These are phyloP conservation scores for Brachypalpus laphriformis DNA, from an alignment of 2,888 invertebrate species.

Conservation along the genomic window DNA sequence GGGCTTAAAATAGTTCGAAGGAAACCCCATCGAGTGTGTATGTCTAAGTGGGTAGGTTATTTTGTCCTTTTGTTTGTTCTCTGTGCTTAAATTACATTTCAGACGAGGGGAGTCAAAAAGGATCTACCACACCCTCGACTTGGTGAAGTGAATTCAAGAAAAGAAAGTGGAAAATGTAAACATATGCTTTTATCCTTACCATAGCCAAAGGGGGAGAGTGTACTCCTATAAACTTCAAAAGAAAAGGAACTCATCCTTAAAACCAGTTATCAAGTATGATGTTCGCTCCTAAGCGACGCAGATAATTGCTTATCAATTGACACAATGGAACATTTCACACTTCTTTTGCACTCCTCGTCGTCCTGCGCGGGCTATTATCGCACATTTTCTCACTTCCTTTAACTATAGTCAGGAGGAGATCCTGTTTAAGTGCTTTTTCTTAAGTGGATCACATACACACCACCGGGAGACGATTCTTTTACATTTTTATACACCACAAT, in stretches of 20 bases:
- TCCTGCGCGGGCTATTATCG: slow-evolving; percentile 15
- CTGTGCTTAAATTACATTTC: slow-evolving; percentile 42
- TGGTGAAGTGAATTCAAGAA: not conserved
- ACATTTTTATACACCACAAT: slow-evolving; percentile 22
- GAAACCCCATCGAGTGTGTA: not conserved
- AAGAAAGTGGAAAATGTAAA: slow-evolving; percentile 8
- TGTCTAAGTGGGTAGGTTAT: slow-evolving; percentile 25
- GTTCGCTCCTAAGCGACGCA: slow-evolving; percentile 35
- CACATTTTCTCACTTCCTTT: slow-evolving; percentile 28
- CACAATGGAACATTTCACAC: slow-evolving; percentile 34
- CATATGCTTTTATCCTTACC: slow-evolving; percentile 9
- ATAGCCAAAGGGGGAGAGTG: not conserved
- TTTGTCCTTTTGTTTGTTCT: slow-evolving; percentile 46
- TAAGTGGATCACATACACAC: slow-evolving; percentile 35
- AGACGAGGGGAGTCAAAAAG: not conserved
- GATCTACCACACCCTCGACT: not conserved
- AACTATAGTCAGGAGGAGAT: slow-evolving; percentile 5
- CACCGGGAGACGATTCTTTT: slow-evolving; percentile 18
- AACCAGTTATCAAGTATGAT: slow-evolving; percentile 26
- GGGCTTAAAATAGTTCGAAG: slow-evolving; percentile 12
- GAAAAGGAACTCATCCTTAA: slow-evolving; percentile 5
- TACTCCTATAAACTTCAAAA: not conserved
- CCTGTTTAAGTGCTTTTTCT: slow-evolving; percentile 26
- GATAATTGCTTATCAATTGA: slow-evolving; percentile 71
- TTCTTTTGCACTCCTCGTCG: not conserved